phyloP scores from a whole-genome alignment of 1,140 invertebrate species.

The Cydia pomonella region DNA sequence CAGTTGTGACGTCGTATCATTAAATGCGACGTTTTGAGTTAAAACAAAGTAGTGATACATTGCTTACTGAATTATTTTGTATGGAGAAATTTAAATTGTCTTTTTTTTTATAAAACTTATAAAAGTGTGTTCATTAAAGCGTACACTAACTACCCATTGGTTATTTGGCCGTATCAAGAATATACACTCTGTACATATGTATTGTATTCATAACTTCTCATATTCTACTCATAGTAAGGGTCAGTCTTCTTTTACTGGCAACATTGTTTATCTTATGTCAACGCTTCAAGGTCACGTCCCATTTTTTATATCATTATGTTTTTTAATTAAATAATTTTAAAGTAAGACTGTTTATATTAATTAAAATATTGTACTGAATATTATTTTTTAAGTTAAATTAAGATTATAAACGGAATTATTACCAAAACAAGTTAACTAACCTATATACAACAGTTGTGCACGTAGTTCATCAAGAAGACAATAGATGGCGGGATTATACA shows the following conservation, averaged over 20 bases:
- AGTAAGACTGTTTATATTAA: background rate
- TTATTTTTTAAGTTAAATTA: background rate
- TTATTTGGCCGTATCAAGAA: no score
- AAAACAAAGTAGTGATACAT: no score
- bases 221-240: conserved; percentile 1
- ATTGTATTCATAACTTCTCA: no score
- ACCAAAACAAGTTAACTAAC: background rate
- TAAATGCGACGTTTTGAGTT: no score
- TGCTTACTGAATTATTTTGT: no score
- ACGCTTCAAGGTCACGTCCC: conserved; percentile 6
- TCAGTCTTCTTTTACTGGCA: background rate
- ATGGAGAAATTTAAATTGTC: no score
- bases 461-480: background rate
- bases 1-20: no score
- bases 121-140: no score
- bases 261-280: conserved; percentile 5
- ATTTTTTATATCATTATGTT: background rate
- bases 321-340: background rate
- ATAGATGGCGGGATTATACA: conserved; percentile 4
- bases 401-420: background rate
- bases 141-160: no score
- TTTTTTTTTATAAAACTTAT: no score
- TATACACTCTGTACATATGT: no score
- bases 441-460: background rate
- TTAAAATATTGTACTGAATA: background rate